phyloP scores from a whole-genome alignment of 2,888 invertebrate species.

The Ophion ventricosus region DNA sequence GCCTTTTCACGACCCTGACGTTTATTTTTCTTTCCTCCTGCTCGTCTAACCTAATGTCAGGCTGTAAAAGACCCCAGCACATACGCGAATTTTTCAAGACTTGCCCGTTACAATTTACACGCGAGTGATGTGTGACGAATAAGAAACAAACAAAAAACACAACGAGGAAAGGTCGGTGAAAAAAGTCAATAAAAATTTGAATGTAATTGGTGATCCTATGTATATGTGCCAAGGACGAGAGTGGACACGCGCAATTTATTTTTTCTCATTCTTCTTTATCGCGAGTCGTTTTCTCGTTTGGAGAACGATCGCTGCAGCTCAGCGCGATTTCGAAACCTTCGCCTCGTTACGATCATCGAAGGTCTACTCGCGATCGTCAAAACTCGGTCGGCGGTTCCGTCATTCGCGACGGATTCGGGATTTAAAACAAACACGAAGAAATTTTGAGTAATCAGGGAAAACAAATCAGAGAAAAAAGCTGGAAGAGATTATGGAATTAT shows the following conservation, averaged over 20 bases:
- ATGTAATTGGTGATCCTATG: not conserved
- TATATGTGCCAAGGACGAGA: slow-evolving; percentile 49
- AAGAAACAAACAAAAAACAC: not conserved
- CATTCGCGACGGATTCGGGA: not conserved
- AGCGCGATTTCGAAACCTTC: slow-evolving; percentile 48
- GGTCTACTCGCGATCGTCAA: not conserved
- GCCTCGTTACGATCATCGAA: slow-evolving; percentile 29
- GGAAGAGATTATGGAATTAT: not conserved
- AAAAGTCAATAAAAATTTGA: slow-evolving; percentile 46
- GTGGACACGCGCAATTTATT: not conserved
- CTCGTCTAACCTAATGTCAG: not conserved
- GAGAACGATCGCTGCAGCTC: not conserved
- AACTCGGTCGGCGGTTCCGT: not conserved
- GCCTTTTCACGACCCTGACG: slow-evolving; percentile 1
- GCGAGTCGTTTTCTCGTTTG: slow-evolving; percentile 3
- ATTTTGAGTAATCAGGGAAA: not conserved
- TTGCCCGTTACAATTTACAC: not conserved
- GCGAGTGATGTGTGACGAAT: not conserved
- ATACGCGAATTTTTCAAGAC: not conserved
- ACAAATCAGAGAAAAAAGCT: not conserved
- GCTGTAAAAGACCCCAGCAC: not conserved
- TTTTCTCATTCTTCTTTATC: not conserved
- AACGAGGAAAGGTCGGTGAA: not conserved
- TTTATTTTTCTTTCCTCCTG: slow-evolving; percentile 1
- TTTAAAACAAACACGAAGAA: not conserved